Conservation (phyloP, 2,797 vertebrate species). For the Echeneis naucrates region DNA sequence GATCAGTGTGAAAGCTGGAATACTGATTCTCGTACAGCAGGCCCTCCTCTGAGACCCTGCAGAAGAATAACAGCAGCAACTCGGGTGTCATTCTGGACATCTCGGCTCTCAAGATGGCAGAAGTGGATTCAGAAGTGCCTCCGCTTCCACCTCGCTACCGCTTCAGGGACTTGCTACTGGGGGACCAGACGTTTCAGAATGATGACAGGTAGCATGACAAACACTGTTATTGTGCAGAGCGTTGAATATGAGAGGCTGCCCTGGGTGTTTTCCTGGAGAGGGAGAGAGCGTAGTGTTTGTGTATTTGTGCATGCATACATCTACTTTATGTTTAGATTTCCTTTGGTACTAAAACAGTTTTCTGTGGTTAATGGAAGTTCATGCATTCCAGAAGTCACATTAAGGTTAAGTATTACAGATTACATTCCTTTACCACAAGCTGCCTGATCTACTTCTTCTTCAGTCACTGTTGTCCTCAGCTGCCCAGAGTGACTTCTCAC, state of each 20-base stretch:
- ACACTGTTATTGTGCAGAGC: not conserved
- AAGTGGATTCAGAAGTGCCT: conserved; percentile 92
- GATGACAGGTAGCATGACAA: conserved; percentile 91
- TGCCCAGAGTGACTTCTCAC: conserved; percentile 37
- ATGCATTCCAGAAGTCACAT: not conserved
- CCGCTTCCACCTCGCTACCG: conserved; percentile 95
- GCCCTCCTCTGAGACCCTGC: conserved; percentile 72
- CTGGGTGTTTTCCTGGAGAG: not conserved
- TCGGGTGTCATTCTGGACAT: conserved; percentile 89
- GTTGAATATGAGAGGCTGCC: conserved; percentile 11
- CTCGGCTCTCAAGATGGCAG: conserved; percentile 89
- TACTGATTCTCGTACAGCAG: conserved; percentile 50
- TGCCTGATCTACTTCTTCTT: conserved; percentile 17
- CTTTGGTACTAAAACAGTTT: not conserved
- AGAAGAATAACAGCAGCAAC: conserved; percentile 85
- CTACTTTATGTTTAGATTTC: conserved; percentile 17
- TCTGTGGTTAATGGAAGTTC: not conserved
- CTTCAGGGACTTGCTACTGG: conserved; percentile 94
- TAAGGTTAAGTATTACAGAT: conserved; percentile 8
- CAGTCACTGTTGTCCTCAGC: conserved; percentile 19
- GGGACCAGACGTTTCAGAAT: conserved; percentile 93
- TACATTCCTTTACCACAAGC: conserved; percentile 2
- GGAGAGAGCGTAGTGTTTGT: conserved; percentile 1
- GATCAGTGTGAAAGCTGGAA: not conserved
- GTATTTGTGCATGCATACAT: not conserved